Evolutionary conservation across 2,113 vertebrate species (phyloP).

Genomic region (Shinisaurus crocodilurus): DNA sequence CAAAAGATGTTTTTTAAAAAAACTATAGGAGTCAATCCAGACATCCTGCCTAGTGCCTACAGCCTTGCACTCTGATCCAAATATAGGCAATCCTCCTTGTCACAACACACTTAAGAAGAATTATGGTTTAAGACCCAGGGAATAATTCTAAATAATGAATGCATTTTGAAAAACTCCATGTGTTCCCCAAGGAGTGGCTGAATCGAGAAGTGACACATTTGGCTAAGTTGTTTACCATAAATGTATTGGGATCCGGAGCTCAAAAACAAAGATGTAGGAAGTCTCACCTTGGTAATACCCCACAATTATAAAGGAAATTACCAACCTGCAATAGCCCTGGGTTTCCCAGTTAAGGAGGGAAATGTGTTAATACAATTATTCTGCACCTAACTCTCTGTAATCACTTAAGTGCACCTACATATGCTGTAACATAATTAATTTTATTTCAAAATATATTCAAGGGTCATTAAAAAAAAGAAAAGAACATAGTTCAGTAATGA

Average conservation of each 20-base stretch:
- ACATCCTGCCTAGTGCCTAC: background rate
- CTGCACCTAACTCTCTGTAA: background rate
- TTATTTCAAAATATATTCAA: background rate
- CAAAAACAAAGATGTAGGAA: background rate
- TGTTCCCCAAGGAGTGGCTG: background rate
- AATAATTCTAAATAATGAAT: background rate
- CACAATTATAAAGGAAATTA: background rate
- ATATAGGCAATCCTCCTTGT: background rate
- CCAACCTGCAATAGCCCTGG: background rate
- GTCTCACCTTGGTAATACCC: background rate
- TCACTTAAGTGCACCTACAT: background rate
- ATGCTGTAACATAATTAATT: background rate
- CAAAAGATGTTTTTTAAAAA: background rate
- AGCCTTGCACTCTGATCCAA: background rate
- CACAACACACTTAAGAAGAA: background rate
- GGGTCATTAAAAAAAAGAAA: background rate
- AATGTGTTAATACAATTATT: constrained; percentile 9
- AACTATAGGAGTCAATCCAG: background rate
- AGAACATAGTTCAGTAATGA: background rate
- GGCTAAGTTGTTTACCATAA: background rate
- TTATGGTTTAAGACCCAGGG: no score
- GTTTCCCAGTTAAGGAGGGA: background rate
- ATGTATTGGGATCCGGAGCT: background rate
- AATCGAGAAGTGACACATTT: background rate
- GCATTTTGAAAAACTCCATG: background rate